Percentiles rank a stretch among this genome's conserved stretches.
Conservation (phyloP, 2,797 vertebrate genomes). For the Otolemur crassicaudatus region DNA sequence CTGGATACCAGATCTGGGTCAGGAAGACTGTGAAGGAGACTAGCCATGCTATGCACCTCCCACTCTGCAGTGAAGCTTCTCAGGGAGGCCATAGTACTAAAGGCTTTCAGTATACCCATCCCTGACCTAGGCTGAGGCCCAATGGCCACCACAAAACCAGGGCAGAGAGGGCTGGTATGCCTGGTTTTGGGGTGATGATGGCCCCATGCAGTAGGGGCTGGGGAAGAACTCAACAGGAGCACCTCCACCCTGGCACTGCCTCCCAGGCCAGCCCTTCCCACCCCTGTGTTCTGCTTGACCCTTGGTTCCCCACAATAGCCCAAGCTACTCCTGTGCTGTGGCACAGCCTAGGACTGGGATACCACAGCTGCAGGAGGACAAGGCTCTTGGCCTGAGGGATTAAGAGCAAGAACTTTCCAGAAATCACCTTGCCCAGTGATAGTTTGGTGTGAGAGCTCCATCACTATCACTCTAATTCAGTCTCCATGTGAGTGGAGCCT, state of each 20-base stretch:
- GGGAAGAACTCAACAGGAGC: neutral
- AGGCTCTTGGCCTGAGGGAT: neutral
- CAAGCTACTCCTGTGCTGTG: neutral
- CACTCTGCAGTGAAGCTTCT: neutral
- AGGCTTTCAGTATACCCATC: neutral
- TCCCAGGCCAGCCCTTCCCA: neutral
- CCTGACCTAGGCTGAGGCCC: neutral
- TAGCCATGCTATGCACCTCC: neutral
- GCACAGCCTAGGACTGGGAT: neutral
- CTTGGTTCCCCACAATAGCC: neutral
- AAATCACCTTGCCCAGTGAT: neutral
- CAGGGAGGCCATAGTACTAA: neutral
- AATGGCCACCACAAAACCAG: neutral
- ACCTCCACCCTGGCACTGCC: neutral
- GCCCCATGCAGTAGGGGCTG: neutral
- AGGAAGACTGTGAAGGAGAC: no score
- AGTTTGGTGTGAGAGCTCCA: neutral
- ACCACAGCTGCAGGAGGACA: neutral
- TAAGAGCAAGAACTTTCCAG: neutral
- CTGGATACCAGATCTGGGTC: neutral
- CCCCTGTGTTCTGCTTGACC: neutral
- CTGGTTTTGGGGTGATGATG: neutral
- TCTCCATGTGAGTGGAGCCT: neutral
- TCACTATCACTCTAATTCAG: fast-evolving
- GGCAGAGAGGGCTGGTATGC: neutral